Base-by-base conservation (phyloP, 1,140 invertebrate genomes). In the Musca domestica region DNA sequence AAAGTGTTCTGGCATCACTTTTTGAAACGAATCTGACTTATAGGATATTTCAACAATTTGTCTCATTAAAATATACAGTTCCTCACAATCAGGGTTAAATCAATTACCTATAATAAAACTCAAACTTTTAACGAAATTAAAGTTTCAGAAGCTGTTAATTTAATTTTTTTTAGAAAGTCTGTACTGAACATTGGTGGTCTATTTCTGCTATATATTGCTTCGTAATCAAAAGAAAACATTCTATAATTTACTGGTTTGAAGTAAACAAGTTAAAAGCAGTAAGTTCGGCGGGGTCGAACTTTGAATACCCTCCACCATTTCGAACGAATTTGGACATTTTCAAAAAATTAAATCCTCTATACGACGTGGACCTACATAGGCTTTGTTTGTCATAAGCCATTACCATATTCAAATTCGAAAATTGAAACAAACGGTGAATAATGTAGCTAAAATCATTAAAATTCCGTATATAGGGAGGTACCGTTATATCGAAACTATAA, bases 31-130 rank as follows among this genome's bases (percentile, higher is more conserved):
- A 30, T n/a, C 25, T 52, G 12, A 15, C 30, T 12, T 27, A 5
- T 9, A 66, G 5, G 17, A 66, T 51, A 66, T 66, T 5, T 52
- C 41, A 49, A 66, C 23, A 6, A 66, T 66, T 52, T 66, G 14
- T 30, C 47, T 25, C 15, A 66, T 23, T 2, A 5, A 22, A 10
- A 66, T n/a, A 34, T 51, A 48, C 4, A 66, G 30, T 19, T 66
- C 64, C 10, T 51, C 23, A 6, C 20, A 2, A 49, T 23, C 19
- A 14, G 47, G n/a, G n/a, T n/a, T 22, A 17, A 66, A 17, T 10
- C 23, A 14, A 27, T 66, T 22, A n/a, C 47, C 64, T 17, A 66
- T 52, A 3, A 66, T 25, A 15, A 66, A 15, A 51, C 47, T 47
- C 10, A 66, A 15, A 51, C 23, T 30, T 22, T 27, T 22, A 51